These are phyloP conservation scores for Xenus cinereus DNA, from an alignment of 2,113 vertebrate species.

Conservation along the genomic window DNA sequence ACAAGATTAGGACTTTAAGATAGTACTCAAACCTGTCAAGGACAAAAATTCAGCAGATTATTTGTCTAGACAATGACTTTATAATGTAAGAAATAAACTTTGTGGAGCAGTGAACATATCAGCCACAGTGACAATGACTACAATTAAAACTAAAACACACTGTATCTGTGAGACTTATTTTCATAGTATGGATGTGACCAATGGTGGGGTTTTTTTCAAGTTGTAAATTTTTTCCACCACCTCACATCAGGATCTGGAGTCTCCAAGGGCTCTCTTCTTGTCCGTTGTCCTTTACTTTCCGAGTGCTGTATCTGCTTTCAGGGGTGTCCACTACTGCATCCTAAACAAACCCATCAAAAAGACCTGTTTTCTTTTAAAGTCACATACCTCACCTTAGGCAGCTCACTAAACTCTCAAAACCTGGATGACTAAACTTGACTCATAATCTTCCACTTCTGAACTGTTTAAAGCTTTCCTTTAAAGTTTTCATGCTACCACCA, in stretches of 20 bases:
- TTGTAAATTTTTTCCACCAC: background rate
- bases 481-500: background rate
- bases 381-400: background rate
- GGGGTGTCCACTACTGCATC: background rate
- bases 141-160: background rate
- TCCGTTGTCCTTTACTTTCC: background rate
- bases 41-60: background rate
- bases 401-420: background rate
- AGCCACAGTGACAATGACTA: background rate
- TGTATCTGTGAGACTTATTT: background rate
- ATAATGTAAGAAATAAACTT: background rate
- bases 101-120: background rate
- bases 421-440: background rate
- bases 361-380: background rate
- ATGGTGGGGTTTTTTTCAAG: background rate
- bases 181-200: background rate
- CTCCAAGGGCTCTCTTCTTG: background rate
- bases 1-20: constrained; percentile 2
- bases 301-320: background rate
- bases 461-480: background rate
- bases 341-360: background rate
- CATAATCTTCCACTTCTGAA: background rate
- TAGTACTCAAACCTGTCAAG: background rate
- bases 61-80: background rate
- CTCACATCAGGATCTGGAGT: background rate